Conservation (phyloP, 2,888 invertebrate species). For the Pseudeuparius sepicola region DNA sequence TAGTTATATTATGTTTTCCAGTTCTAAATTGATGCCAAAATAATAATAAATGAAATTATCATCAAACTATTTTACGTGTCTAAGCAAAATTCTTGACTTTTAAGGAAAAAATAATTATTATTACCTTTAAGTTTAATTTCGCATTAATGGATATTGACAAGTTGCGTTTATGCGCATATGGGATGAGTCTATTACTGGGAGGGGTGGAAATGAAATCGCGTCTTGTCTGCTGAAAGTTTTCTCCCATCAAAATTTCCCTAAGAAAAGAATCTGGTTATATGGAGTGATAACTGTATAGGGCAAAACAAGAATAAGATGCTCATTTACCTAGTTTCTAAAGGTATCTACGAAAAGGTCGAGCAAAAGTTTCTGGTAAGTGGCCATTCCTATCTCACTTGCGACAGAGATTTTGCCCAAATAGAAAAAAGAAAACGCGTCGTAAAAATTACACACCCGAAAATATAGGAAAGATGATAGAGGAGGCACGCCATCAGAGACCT, state of each 20-base stretch:
- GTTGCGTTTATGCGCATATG: too few relatives aligned
- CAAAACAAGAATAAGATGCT: conserved; percentile 13
- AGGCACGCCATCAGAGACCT: conserved; percentile 3
- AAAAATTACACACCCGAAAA: too few relatives aligned
- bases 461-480: too few relatives aligned
- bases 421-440: neutral
- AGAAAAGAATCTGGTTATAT: conserved; percentile 12
- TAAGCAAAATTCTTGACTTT: too few relatives aligned
- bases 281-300: conserved; percentile 15
- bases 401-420: conserved; percentile 7
- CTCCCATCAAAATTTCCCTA: conserved; percentile 4
- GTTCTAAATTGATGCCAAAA: too few relatives aligned
- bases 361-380: conserved; percentile 5
- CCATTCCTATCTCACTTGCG: conserved; percentile 5
- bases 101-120: too few relatives aligned
- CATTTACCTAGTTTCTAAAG: conserved; percentile 9
- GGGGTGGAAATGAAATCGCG: conserved; percentile 23
- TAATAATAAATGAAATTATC: too few relatives aligned
- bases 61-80: too few relatives aligned
- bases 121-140: too few relatives aligned
- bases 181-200: too few relatives aligned
- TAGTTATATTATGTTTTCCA: too few relatives aligned
- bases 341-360: conserved; percentile 5
- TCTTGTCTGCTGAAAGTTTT: conserved; percentile 20
- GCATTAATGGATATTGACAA: too few relatives aligned